phyloP scores from a whole-genome alignment of 1,140 invertebrate genomes.

The Onthophagus taurus region DNA sequence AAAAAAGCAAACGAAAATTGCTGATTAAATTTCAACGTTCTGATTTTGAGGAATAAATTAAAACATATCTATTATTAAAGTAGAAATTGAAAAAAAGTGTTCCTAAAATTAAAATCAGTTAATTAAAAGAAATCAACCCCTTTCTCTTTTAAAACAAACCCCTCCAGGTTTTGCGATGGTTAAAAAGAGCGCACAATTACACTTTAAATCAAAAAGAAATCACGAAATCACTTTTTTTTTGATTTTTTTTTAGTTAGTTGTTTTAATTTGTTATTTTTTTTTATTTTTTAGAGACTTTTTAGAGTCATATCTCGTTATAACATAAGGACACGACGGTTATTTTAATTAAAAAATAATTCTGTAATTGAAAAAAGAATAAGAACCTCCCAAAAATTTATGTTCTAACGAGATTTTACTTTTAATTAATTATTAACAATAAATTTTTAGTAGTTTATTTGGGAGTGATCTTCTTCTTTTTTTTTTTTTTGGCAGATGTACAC shows the following conservation, averaged over 20 bases:
- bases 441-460: constrained; percentile 24
- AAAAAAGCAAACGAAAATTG: too few relatives aligned
- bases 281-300: constrained; percentile 17
- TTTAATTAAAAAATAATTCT: too few relatives aligned
- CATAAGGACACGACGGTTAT: constrained; percentile 35
- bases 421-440: constrained; percentile 10
- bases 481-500: constrained; percentile 50
- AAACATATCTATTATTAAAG: too few relatives aligned
- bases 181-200: neutral
- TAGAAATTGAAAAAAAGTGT: too few relatives aligned
- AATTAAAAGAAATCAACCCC: too few relatives aligned
- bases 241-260: neutral
- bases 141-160: too few relatives aligned
- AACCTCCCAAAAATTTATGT: constrained; percentile 28
- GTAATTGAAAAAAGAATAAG: neutral
- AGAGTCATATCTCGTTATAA: constrained; percentile 41
- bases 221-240: neutral
- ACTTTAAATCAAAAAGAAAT: neutral
- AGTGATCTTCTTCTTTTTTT: constrained; percentile 37
- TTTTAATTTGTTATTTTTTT: neutral
- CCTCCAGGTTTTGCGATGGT: constrained; percentile 5
- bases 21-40: too few relatives aligned
- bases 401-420: constrained; percentile 44
- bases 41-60: too few relatives aligned
- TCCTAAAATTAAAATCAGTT: too few relatives aligned